phyloP scores from a whole-genome alignment of 2,797 vertebrate species.

The Oreonectes daqikongensis region DNA sequence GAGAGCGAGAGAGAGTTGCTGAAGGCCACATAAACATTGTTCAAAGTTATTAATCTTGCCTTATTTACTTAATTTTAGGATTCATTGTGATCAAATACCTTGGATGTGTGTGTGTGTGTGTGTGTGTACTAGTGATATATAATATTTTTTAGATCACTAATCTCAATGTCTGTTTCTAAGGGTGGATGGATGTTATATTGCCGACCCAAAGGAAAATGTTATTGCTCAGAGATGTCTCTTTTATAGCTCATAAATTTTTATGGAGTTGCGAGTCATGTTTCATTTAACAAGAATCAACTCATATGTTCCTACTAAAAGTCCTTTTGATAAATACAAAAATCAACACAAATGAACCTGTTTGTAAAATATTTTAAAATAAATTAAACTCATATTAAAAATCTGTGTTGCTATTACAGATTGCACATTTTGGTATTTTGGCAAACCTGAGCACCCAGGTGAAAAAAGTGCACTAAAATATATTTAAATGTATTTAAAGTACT shows the following conservation, averaged over 20 bases:
- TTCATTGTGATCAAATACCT: not conserved
- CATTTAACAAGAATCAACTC: not conserved
- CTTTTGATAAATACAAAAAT: not conserved
- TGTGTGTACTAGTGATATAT: not conserved
- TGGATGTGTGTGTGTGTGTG: not conserved
- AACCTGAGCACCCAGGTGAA: too few species aligned
- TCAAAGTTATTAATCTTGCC: not conserved
- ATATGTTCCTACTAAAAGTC: not conserved
- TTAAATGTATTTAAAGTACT: too few species aligned
- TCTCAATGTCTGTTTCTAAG: not conserved
- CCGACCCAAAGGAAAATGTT: not conserved
- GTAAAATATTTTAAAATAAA: too few species aligned
- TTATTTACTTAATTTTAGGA: not conserved
- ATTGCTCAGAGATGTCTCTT: not conserved
- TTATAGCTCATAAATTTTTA: slow-evolving; percentile 2
- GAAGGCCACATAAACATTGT: not conserved
- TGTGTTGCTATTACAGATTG: too few species aligned
- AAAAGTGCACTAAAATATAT: too few species aligned
- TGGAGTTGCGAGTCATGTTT: not conserved
- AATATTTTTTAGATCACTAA: not conserved
- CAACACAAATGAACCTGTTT: not conserved
- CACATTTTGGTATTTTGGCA: too few species aligned
- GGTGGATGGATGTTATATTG: not conserved
- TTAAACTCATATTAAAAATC: too few species aligned
- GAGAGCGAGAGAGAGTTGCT: not conserved